Evolutionary conservation across 1,140 invertebrate genomes (phyloP).

Genomic region (Solenopsis fugax): DNA sequence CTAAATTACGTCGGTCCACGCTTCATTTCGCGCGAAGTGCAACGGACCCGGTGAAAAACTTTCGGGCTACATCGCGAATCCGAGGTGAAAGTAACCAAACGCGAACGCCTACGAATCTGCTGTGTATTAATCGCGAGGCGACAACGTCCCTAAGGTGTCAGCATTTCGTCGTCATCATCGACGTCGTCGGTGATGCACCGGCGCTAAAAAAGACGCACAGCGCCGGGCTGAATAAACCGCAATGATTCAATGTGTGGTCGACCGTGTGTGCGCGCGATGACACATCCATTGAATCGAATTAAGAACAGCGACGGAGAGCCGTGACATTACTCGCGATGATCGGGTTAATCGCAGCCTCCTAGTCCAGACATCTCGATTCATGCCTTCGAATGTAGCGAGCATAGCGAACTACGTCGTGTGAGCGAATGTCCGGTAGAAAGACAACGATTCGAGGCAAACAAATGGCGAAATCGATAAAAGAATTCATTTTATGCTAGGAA

Average conservation of each 20-base stretch:
- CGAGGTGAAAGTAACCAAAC: constrained; percentile 63
- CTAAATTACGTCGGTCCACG: background rate
- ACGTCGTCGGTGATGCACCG: background rate
- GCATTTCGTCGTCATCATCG: background rate
- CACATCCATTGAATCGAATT: constrained; percentile 70
- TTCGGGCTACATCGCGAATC: background rate
- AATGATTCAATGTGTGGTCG: constrained; percentile 65
- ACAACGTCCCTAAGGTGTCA: background rate
- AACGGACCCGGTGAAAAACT: background rate
- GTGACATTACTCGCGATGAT: constrained; percentile 56
- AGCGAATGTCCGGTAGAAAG: background rate
- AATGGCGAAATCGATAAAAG: background rate
- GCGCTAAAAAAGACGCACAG: background rate
- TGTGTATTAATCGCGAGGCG: background rate
- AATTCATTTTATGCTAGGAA: too few relatives aligned
- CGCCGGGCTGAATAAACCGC: constrained; percentile 30
- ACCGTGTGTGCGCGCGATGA: constrained; percentile 45
- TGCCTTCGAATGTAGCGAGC: background rate
- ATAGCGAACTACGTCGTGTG: background rate
- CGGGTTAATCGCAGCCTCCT: constrained; percentile 54
- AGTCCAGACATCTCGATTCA: constrained; percentile 45
- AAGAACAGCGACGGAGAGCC: constrained; percentile 57
- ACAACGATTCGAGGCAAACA: background rate
- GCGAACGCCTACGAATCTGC: constrained; percentile 3
- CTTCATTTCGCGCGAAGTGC: constrained; percentile 3